These are phyloP conservation scores for Pilophorus perplexus DNA, from an alignment of 2,888 invertebrate genomes.

Conservation along the genomic window DNA sequence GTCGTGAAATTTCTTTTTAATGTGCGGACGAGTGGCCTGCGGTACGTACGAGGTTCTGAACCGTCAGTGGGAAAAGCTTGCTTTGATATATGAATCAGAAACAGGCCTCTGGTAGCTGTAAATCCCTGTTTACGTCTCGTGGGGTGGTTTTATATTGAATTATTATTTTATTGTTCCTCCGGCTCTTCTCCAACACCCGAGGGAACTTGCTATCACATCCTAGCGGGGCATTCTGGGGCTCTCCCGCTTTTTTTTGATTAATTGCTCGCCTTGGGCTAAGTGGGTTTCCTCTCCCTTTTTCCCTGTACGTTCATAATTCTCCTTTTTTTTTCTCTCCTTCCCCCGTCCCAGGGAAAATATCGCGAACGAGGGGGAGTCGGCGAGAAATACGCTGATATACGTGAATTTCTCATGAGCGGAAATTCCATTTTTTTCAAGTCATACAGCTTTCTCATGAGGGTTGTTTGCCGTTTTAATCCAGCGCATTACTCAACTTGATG, in stretches of 20 bases:
- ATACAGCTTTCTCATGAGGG: background rate
- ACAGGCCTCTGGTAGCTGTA: too few species aligned
- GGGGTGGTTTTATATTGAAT: background rate
- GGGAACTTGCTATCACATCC: too few species aligned
- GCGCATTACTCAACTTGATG: background rate
- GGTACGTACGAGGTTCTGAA: too few species aligned
- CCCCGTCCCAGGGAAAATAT: too few species aligned
- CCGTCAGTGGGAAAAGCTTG: too few species aligned
- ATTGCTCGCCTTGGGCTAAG: constrained; percentile 28
- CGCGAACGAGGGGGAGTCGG: too few species aligned
- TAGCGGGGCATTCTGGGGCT: background rate
- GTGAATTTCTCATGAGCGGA: background rate
- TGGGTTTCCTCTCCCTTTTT: background rate
- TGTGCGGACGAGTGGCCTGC: too few species aligned
- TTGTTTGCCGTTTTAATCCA: background rate
- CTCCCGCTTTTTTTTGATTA: constrained; percentile 13
- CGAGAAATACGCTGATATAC: background rate
- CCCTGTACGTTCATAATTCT: background rate
- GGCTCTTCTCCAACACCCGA: too few species aligned
- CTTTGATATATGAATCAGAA: too few species aligned
- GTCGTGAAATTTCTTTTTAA: too few species aligned
- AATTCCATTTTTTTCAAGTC: background rate
- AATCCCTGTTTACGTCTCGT: background rate
- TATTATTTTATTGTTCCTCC: background rate
- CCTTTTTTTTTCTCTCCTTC: too few species aligned